These are phyloP conservation scores for Sesia bembeciformis DNA, from an alignment of 2,888 invertebrate species.

Conservation along the genomic window DNA sequence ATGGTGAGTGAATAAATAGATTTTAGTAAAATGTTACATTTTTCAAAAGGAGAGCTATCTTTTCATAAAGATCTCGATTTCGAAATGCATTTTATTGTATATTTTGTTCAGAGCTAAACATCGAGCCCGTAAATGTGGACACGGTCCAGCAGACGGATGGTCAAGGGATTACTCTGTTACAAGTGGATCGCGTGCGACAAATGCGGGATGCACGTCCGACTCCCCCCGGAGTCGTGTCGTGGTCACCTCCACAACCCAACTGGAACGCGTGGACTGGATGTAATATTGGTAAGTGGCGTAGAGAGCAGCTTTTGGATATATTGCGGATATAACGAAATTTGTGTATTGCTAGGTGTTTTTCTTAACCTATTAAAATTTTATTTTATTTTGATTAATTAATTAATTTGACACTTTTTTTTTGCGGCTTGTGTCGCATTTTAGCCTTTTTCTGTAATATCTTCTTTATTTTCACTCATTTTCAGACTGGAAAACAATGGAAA, in stretches of 20 bases:
- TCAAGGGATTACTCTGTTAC: slow-evolving; percentile 39
- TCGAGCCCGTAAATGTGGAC: slow-evolving; percentile 41
- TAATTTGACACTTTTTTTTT: too few relatives aligned
- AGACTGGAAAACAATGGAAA: too few relatives aligned
- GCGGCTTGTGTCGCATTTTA: too few relatives aligned
- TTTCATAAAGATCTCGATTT: not conserved
- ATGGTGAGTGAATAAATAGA: slow-evolving; percentile 37
- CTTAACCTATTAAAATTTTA: too few relatives aligned
- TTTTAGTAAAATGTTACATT: not conserved
- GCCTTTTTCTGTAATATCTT: too few relatives aligned
- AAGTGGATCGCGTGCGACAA: slow-evolving; percentile 61
- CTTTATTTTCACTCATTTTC: too few relatives aligned
- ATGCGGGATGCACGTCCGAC: slow-evolving; percentile 78
- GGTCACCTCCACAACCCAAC: slow-evolving; percentile 96
- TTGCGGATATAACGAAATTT: too few relatives aligned
- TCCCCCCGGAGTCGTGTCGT: slow-evolving; percentile 88
- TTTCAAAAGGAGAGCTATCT: not conserved
- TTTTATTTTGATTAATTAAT: too few relatives aligned
- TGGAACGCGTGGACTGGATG: slow-evolving; percentile 99
- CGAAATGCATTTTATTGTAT: not conserved
- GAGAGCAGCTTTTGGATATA: too few relatives aligned
- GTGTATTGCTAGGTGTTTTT: too few relatives aligned
- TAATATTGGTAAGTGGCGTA: slow-evolving; percentile 80
- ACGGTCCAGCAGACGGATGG: slow-evolving; percentile 16
- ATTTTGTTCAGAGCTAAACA: slow-evolving; percentile 35